These are phyloP conservation scores for Setophaga kirtlandii DNA, from an alignment of 2,113 vertebrate genomes.

Conservation along the genomic window DNA sequence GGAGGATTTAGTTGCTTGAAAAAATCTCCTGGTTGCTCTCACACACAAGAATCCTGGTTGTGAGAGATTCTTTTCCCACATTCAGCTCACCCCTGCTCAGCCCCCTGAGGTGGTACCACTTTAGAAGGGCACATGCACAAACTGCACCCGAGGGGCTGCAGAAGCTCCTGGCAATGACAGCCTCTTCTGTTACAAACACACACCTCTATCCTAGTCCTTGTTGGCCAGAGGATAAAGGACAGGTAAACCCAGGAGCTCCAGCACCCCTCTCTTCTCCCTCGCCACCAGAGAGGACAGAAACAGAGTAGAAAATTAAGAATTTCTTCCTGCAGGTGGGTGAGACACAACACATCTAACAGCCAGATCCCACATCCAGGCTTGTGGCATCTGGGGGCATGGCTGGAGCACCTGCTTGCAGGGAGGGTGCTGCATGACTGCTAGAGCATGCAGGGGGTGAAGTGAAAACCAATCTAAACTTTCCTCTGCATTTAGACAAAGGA, in stretches of 20 bases:
- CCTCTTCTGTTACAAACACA: neutral
- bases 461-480: neutral
- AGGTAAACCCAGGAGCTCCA: neutral
- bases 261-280: neutral
- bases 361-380: neutral
- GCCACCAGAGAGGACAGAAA: neutral
- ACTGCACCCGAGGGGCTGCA: accelerated
- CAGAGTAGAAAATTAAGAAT: neutral
- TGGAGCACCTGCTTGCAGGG: neutral
- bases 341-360: accelerated
- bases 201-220: neutral
- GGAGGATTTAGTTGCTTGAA: neutral
- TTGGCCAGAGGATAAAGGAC: neutral
- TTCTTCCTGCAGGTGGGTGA: neutral
- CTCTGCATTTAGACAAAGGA: neutral
- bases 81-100: neutral
- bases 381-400: neutral
- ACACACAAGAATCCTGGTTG: neutral
- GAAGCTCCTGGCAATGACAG: neutral
- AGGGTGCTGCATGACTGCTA: neutral
- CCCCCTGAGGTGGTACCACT: accelerated
- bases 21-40: neutral
- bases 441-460: accelerated
- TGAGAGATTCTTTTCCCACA: neutral
- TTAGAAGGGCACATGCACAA: accelerated